Percentiles rank a stretch among this genome's conserved stretches.
Evolutionary conservation across 2,797 vertebrate species (phyloP).

Genomic region (Muscicapa comitata): DNA sequence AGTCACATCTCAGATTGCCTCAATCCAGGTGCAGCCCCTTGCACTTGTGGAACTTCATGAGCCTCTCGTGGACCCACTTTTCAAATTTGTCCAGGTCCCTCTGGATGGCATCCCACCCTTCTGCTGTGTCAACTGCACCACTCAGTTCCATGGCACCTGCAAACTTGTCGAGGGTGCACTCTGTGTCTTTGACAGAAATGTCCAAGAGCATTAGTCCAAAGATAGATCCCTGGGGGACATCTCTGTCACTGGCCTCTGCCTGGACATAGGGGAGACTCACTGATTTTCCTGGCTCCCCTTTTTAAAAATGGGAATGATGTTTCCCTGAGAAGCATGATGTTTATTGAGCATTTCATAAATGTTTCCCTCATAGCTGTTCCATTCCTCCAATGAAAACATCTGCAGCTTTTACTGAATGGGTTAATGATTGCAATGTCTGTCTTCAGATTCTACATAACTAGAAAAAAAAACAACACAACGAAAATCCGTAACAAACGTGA

Average conservation of each 20-base stretch:
- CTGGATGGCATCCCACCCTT: not conserved
- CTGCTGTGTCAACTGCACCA: not conserved
- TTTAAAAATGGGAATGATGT: not conserved
- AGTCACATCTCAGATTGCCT: not conserved
- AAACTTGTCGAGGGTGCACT: rapidly evolving
- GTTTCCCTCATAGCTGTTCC: not conserved
- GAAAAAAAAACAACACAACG: not conserved
- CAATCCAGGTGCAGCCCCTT: not conserved
- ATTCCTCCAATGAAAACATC: not conserved
- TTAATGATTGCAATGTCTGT: not conserved
- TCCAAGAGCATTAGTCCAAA: too few relatives aligned
- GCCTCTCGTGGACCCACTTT: rapidly evolving
- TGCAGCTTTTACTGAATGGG: not conserved
- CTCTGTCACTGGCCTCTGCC: not conserved
- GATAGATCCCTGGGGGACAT: not conserved
- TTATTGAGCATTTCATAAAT: not conserved
- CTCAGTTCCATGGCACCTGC: not conserved
- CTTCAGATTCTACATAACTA: not conserved
- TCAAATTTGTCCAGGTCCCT: not conserved
- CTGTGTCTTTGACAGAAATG: not conserved
- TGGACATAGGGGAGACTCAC: not conserved
- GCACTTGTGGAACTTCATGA: not conserved
- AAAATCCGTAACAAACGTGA: not conserved
- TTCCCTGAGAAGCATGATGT: not conserved
- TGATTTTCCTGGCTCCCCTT: not conserved